phyloP scores from a whole-genome alignment of 2,113 vertebrate genomes.

The Ceratotherium simum region DNA sequence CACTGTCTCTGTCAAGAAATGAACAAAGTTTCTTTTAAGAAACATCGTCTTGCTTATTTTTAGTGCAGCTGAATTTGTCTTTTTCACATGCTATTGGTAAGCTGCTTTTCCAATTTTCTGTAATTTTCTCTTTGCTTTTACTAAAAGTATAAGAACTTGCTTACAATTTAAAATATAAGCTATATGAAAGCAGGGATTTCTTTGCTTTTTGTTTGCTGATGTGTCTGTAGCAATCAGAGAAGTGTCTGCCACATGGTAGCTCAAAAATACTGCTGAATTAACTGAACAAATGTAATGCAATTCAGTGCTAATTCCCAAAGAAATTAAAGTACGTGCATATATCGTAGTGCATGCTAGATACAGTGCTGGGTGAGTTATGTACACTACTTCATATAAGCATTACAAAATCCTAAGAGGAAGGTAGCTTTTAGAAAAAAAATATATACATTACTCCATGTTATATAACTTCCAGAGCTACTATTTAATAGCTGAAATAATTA shows the following conservation, averaged over 20 bases:
- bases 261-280: background rate
- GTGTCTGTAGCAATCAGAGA: background rate
- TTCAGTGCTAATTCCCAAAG: background rate
- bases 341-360: background rate
- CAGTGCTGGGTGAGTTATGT: background rate
- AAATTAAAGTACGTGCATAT: background rate
- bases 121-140: conserved; percentile 39
- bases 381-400: background rate
- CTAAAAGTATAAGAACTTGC: background rate
- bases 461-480: background rate
- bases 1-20: background rate
- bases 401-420: background rate
- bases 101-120: background rate
- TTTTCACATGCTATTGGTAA: background rate
- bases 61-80: background rate
- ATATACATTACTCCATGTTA: background rate
- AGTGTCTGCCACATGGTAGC: background rate
- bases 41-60: background rate
- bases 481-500: background rate
- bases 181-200: background rate
- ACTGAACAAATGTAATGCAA: background rate
- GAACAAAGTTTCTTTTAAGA: background rate
- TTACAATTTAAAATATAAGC: background rate
- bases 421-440: background rate
- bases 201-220: background rate